Evolutionary conservation across 2,113 vertebrate species (phyloP).

Genomic region (Bubalus kerabau): DNA sequence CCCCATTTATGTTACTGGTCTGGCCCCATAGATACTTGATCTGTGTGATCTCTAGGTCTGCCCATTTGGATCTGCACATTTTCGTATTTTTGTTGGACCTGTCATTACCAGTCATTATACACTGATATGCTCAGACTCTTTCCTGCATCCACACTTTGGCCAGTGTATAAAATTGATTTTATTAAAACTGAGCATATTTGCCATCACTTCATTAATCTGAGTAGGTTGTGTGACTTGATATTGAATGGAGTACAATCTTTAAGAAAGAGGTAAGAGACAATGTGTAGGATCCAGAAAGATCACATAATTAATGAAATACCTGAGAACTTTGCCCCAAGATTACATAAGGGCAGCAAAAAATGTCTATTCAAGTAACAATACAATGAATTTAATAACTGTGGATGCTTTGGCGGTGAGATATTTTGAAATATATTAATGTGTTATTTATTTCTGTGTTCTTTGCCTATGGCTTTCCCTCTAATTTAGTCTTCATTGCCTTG

Average conservation of each 20-base stretch:
- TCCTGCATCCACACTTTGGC: background rate
- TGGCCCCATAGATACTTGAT: background rate
- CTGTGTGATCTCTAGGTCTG: background rate
- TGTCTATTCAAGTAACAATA: background rate
- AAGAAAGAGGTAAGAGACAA: background rate
- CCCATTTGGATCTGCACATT: background rate
- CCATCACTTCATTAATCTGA: background rate
- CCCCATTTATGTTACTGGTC: background rate
- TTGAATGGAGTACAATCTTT: background rate
- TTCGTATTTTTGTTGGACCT: background rate
- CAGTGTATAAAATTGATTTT: background rate
- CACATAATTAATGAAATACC: background rate
- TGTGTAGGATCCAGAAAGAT: background rate
- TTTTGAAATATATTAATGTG: background rate
- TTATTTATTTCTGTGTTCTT: background rate
- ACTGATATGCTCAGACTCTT: background rate
- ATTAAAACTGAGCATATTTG: background rate
- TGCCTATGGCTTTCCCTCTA: background rate
- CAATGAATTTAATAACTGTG: background rate
- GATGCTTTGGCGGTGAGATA: background rate
- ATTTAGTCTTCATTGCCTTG: background rate
- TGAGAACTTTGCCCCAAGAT: background rate
- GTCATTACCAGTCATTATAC: background rate
- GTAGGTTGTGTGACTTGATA: background rate
- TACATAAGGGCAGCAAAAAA: background rate